A percentile compares a stretch with the other conserved stretches of the same genome.
phyloP scores from a whole-genome alignment of 1,140 invertebrate species.

The Coboldia fuscipes region DNA sequence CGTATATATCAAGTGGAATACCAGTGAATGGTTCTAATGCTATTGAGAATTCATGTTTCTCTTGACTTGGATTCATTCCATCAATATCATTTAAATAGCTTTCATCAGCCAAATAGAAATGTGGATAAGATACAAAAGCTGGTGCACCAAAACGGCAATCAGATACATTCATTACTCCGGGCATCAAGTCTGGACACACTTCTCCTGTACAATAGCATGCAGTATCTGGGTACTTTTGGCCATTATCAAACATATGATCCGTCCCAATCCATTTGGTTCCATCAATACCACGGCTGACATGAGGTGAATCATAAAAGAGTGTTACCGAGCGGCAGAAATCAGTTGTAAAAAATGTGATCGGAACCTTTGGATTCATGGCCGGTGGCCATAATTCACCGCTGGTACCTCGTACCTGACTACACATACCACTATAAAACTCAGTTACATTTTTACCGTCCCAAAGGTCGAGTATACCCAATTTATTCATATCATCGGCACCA shows the following conservation, averaged over 20 bases:
- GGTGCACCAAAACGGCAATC: constrained; percentile 50
- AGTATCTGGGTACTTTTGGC: constrained; percentile 33
- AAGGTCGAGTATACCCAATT: constrained; percentile 36
- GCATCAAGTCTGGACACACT: constrained; percentile 18
- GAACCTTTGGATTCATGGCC: constrained; percentile 25
- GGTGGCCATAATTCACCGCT: constrained; percentile 61
- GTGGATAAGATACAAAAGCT: constrained; percentile 62
- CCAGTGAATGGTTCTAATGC: constrained; percentile 48
- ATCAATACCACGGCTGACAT: constrained; percentile 22
- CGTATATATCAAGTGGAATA: constrained; percentile 41
- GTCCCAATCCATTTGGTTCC: constrained; percentile 36
- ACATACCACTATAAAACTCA: constrained; percentile 30
- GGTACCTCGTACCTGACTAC: constrained; percentile 40
- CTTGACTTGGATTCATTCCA: constrained; percentile 45
- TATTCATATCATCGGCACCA: constrained; percentile 33
- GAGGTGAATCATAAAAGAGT: constrained; percentile 15
- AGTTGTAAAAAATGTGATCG: constrained; percentile 37
- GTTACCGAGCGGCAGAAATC: constrained; percentile 42
- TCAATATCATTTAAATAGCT: constrained; percentile 34
- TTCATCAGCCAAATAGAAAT: constrained; percentile 63
- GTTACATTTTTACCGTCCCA: constrained; percentile 42
- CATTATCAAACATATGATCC: constrained; percentile 40
- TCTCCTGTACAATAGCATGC: constrained; percentile 26
- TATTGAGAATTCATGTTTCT: constrained; percentile 44
- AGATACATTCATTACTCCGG: constrained; percentile 41